Evolutionary conservation across 2,888 invertebrate genomes (phyloP), one percentile per base, ranked within the genome.

Genomic region (Pycnomerus fuliginosus): DNA sequence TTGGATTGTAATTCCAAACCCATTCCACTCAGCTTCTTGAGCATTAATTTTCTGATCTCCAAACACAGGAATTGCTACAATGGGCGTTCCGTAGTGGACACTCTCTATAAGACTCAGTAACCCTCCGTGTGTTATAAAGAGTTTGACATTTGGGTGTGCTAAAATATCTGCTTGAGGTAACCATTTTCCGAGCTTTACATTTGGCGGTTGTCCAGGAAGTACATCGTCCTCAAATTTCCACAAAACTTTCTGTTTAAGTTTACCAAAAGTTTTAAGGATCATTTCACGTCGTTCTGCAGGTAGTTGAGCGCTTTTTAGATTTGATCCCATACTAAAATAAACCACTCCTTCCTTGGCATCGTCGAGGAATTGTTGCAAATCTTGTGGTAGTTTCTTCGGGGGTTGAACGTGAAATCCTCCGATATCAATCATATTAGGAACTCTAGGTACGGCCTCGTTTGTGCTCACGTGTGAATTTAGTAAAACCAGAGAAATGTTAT

Each of bases 231-330:
- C 48, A 38, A 38, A 84, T 68, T 83, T 84, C 82, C 82, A 83
- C 15, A 84, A 57, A 0, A 84, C 76, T 1, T 74, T 77, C 45
- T 81, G 78, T 45, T 81, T 79, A 0, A 83, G 53, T 44, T 71
- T 72, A 1, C 74, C 68, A 35, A 84, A 77, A 3, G 75, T 76
- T 37, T 77, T 76, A 5, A 77, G 65, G 20, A 84, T 74, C 1
- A 70, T 75, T 13, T 72, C 62, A 16, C 73, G 67, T 48, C 75
- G 77, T 1, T 76, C 73, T 4, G 10, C 14, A 4, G 43, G 43
- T 12, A 50, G 31, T 31, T 46, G 29, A 7, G 22, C 35, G 30
- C 47, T 50, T 38, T 47, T 33, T 2, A 52, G 10, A 28, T 30
- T 20, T 7, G 52, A 52, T 13, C 77, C 77, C 68, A 78, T 66